These are phyloP conservation scores for Tetranychus truncatus DNA, from an alignment of 2,888 invertebrate genomes.

Conservation along the genomic window DNA sequence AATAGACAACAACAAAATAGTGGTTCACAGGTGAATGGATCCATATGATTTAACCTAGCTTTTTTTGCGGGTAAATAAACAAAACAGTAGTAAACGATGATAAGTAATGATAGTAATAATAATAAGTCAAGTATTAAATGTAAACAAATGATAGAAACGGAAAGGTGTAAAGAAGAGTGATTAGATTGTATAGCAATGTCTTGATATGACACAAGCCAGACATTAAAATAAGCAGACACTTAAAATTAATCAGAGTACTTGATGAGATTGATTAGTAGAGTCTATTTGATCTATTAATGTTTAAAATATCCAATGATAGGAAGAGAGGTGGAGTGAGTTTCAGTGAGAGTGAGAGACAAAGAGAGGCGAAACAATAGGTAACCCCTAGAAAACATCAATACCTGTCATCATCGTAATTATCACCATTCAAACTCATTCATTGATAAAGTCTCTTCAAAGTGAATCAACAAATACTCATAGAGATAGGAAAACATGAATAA, in stretches of 20 bases:
- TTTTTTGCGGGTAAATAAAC: not conserved
- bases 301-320: too few species aligned
- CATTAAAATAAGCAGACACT: too few species aligned
- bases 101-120: not conserved
- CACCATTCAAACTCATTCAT: slow-evolving; percentile 6
- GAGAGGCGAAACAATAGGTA: not conserved
- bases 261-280: too few species aligned
- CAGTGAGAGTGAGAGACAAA: not conserved
- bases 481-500: not conserved
- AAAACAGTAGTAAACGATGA: not conserved
- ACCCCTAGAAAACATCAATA: not conserved
- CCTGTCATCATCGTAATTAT: not conserved
- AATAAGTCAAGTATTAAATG: not conserved
- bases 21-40: not conserved
- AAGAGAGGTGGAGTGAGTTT: not conserved
- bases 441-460: not conserved
- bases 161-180: not conserved
- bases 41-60: not conserved
- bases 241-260: too few species aligned
- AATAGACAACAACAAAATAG: not conserved
- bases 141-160: not conserved
- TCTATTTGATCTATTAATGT: too few species aligned
- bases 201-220: too few species aligned
- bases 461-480: not conserved
- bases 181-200: not conserved